Conservation (phyloP, 2,113 vertebrate genomes). For the Myotis brandtii region DNA sequence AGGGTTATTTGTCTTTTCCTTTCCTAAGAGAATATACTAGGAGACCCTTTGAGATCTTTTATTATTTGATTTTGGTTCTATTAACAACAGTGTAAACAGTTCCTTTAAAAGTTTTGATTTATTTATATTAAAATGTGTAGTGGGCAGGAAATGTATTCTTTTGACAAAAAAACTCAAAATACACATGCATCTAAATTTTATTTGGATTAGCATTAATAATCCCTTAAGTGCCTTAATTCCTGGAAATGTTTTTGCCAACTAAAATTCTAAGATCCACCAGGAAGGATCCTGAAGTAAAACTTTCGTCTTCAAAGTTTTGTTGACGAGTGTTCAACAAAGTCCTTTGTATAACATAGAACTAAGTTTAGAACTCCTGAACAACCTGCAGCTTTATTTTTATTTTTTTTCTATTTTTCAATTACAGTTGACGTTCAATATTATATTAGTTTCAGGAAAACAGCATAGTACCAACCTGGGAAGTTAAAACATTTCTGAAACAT, state of each 20-base stretch:
- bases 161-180: constrained; percentile 7
- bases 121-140: background rate
- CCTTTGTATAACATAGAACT: background rate
- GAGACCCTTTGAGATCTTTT: background rate
- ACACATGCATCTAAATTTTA: background rate
- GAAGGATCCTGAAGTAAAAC: background rate
- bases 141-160: background rate
- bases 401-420: background rate
- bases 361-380: background rate
- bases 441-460: background rate
- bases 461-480: background rate
- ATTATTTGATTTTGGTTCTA: background rate
- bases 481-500: background rate
- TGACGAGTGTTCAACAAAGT: background rate
- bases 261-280: background rate
- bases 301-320: background rate
- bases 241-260: background rate
- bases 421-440: background rate
- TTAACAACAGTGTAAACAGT: background rate
- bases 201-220: background rate
- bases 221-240: background rate
- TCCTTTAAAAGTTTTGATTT: background rate
- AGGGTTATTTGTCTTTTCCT: background rate
- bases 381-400: background rate
- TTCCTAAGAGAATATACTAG: background rate